phyloP scores from a whole-genome alignment of 2,888 invertebrate genomes.

The Euclidia mi region DNA sequence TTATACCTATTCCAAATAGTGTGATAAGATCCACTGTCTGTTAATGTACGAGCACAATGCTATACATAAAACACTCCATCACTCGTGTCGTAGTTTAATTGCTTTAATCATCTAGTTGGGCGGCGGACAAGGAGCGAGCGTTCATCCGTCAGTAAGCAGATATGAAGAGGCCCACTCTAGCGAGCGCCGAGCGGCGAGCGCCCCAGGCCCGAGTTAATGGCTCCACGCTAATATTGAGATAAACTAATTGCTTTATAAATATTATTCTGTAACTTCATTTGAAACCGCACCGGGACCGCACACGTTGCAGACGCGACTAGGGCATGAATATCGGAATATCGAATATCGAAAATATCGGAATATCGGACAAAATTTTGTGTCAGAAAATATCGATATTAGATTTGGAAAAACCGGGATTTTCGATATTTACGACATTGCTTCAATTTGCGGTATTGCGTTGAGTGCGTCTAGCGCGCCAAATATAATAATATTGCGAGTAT shows the following conservation, averaged over 20 bases:
- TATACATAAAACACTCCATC: constrained; percentile 64
- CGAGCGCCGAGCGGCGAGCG: constrained; percentile 30
- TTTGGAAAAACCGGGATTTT: too few relatives aligned
- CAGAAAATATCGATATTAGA: too few relatives aligned
- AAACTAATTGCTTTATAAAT: constrained; percentile 82
- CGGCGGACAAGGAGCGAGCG: constrained; percentile 60
- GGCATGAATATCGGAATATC: too few relatives aligned
- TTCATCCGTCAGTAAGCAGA: constrained; percentile 71
- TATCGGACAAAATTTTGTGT: too few relatives aligned
- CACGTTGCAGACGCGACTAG: too few relatives aligned
- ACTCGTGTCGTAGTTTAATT: constrained; percentile 70
- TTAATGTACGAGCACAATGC: constrained; percentile 46
- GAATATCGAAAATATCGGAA: too few relatives aligned
- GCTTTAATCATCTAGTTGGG: constrained; percentile 67
- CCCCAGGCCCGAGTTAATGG: constrained; percentile 69
- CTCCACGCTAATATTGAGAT: constrained; percentile 75
- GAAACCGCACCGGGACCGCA: constrained; percentile 65
- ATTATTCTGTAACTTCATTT: constrained; percentile 73
- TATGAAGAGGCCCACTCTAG: constrained; percentile 61
- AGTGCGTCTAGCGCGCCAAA: too few relatives aligned
- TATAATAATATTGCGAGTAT: too few relatives aligned
- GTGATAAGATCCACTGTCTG: constrained; percentile 34
- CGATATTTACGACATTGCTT: too few relatives aligned
- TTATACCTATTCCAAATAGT: constrained; percentile 22
- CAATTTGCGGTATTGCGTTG: too few relatives aligned